Base-by-base conservation (phyloP, 1,140 invertebrate genomes). In the Brevipalpus yothersi region DNA sequence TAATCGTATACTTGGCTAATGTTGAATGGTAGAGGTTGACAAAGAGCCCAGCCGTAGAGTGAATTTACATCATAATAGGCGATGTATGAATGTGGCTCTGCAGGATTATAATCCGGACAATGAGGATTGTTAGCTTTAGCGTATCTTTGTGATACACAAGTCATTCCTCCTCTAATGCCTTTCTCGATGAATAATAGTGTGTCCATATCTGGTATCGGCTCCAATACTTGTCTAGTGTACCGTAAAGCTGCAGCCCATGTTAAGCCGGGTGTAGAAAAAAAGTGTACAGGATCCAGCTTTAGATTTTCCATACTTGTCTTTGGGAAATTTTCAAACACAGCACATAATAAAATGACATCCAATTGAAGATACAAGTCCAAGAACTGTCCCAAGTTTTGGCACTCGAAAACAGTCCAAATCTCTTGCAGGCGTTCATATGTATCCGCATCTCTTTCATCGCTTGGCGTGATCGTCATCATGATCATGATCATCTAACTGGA, bases 91-190 rank as follows among this genome's bases (percentile, higher is more conserved):
- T 10, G 13, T 40, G 23, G 10, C 31, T 55, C 31, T 1, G 7
- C 40, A 10, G 17, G 19, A 31, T 55, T 15, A 41, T 40, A 55
- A 11, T 55, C n/a, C 5, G 15, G 4, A 31, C 15, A 41, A 31
- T 5, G n/a, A 13, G 9, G 23, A 47, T 47, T 47, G 7, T 47
- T 47, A 7, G 45, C 45, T 47, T 47, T 19, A 3, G n/a, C 19
- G n/a, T 60, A 53, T 39, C 58, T 40, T 19, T 60, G 2, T 15
- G 55, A 19, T 15, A 40, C 21, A 15, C 53, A 47, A 39, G n/a
- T 19, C n/a, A 60, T 56, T 1, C 58, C 58, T 3, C 58, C 58
- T 59, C 58, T 13, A 17, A 60, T 58, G 3, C 58, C 58, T 51
- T 59, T 39, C 53, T 49, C 47, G 2, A 59, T 53, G 17, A 62